Conservation (phyloP, 1,140 invertebrate genomes). For the Psilanteris sp. region DNA sequence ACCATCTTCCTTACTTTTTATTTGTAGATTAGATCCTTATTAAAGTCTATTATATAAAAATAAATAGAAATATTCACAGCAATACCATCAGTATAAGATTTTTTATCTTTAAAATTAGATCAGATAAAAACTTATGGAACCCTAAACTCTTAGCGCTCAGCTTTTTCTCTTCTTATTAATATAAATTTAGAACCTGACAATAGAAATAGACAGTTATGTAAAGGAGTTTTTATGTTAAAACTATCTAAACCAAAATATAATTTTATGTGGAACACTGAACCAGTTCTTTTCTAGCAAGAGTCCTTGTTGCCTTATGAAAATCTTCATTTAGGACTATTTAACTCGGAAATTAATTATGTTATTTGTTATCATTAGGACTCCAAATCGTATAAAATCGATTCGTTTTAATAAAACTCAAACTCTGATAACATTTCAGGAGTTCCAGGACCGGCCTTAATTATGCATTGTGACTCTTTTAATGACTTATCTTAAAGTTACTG, state of each 20-base stretch:
- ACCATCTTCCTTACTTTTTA: too few relatives aligned
- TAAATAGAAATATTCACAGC: too few relatives aligned
- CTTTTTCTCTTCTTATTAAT: constrained; percentile 17
- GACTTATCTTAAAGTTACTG: too few relatives aligned
- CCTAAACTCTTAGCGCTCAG: constrained; percentile 20
- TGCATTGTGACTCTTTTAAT: too few relatives aligned
- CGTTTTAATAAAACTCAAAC: too few relatives aligned
- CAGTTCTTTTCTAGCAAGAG: constrained; percentile 10
- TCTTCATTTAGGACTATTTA: background rate
- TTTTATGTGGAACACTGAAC: constrained; percentile 15
- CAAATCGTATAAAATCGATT: too few relatives aligned
- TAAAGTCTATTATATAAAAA: too few relatives aligned
- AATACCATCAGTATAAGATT: background rate
- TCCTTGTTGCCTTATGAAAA: background rate
- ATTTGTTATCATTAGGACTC: too few relatives aligned
- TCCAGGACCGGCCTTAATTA: too few relatives aligned
- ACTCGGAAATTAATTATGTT: background rate
- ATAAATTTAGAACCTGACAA: constrained; percentile 4
- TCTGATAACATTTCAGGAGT: too few relatives aligned
- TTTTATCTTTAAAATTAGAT: background rate
- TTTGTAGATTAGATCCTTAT: too few relatives aligned
- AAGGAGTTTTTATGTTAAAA: constrained; percentile 22
- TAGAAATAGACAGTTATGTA: constrained; percentile 20
- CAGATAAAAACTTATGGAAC: constrained; percentile 14
- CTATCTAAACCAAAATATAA: constrained; percentile 33